A percentile compares a stretch with the other conserved stretches of the same genome.
Conservation (phyloP, 1,140 invertebrate genomes). For the Aleiodes sp. region DNA sequence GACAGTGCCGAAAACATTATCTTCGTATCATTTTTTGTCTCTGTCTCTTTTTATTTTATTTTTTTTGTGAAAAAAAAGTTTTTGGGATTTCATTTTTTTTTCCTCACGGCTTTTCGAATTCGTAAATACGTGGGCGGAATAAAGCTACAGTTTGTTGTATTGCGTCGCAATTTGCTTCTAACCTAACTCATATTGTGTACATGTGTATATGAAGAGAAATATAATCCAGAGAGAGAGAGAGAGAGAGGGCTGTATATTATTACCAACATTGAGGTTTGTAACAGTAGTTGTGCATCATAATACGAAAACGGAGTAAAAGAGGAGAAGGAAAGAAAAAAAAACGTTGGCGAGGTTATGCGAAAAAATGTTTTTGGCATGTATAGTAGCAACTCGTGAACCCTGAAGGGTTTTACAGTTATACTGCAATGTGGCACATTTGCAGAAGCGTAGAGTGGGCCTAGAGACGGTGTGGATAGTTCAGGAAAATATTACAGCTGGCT, state of each 20-base stretch:
- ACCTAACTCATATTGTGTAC: slow-evolving; percentile 40
- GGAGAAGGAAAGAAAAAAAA: not conserved
- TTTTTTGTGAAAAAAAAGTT: not conserved
- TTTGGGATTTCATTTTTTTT: too few species aligned
- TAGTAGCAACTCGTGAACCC: slow-evolving; percentile 64
- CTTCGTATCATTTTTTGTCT: slow-evolving; percentile 40
- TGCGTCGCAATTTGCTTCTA: slow-evolving; percentile 54
- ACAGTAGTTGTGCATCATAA: slow-evolving; percentile 15
- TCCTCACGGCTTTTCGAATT: too few species aligned
- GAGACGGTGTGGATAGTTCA: slow-evolving; percentile 43
- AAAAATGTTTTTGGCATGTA: slow-evolving; percentile 64
- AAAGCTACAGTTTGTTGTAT: slow-evolving; percentile 25
- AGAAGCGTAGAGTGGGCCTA: slow-evolving; percentile 60
- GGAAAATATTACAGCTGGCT: slow-evolving; percentile 36
- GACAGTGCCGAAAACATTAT: slow-evolving; percentile 58
- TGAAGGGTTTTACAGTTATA: slow-evolving; percentile 68
- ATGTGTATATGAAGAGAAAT: slow-evolving; percentile 21
- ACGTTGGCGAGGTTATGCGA: slow-evolving; percentile 57
- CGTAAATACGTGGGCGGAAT: slow-evolving; percentile 47
- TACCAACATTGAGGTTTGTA: slow-evolving; percentile 12
- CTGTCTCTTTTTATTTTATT: not conserved
- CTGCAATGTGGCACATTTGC: slow-evolving; percentile 68
- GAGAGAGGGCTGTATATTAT: too few species aligned
- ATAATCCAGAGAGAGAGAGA: too few species aligned
- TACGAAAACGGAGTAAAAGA: slow-evolving; percentile 27